Evolutionary conservation across 2,888 invertebrate species (phyloP).

Genomic region (Tillus elongatus): DNA sequence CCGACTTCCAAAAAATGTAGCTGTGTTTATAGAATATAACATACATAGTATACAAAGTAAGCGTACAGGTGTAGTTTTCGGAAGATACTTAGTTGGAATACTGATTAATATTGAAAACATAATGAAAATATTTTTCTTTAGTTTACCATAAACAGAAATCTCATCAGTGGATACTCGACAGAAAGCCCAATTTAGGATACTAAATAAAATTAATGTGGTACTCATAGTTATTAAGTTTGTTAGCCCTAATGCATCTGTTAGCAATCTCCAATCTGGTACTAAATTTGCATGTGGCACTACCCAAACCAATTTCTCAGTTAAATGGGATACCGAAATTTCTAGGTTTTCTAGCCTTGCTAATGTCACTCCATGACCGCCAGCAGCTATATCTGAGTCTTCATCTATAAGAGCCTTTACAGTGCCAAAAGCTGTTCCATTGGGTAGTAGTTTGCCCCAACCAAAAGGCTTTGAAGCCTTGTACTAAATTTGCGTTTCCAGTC

Average conservation of each 20-base stretch:
- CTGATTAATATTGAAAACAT: not conserved
- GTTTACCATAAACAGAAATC: not conserved
- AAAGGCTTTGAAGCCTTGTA: too few species aligned
- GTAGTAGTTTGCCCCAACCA: not conserved
- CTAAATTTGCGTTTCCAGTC: not conserved
- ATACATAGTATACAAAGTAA: not conserved
- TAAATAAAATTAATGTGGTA: not conserved
- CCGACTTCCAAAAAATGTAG: not conserved
- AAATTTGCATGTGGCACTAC: not conserved
- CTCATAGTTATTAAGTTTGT: not conserved
- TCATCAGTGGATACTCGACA: not conserved
- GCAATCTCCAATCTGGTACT: not conserved
- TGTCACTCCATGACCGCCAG: not conserved
- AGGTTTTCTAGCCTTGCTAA: not conserved
- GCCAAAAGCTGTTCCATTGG: not conserved
- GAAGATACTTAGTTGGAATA: not conserved
- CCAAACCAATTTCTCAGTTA: not conserved
- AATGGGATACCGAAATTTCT: not conserved
- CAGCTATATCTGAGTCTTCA: not conserved
- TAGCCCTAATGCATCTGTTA: not conserved
- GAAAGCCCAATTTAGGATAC: not conserved
- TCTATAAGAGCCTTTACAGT: not conserved
- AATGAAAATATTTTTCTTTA: not conserved
- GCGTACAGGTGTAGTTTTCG: not conserved
- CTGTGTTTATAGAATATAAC: not conserved